Percentiles rank a stretch among this genome's conserved stretches.
Conservation (phyloP, 2,888 invertebrate species). For the Epinotia bilunana region DNA sequence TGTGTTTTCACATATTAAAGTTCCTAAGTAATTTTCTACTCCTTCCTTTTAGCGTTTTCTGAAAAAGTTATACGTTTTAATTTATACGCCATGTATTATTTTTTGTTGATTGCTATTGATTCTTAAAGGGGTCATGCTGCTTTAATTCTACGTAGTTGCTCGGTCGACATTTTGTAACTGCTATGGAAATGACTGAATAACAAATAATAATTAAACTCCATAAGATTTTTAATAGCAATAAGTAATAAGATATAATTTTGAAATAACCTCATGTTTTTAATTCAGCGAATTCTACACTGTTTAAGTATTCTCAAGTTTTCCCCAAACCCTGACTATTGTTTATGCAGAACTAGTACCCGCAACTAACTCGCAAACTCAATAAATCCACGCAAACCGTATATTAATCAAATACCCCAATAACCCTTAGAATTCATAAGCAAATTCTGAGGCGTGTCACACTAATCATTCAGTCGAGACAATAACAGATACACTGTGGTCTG, state of each 20-base stretch:
- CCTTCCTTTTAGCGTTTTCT: too few species aligned
- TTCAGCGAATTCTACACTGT: background rate
- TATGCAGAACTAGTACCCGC: constrained; percentile 10
- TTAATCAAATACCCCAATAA: constrained; percentile 43
- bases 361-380: constrained; percentile 20
- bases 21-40: background rate
- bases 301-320: background rate
- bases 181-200: too few species aligned
- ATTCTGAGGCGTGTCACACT: constrained; percentile 36
- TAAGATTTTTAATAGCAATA: too few species aligned
- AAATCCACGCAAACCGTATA: constrained; percentile 30
- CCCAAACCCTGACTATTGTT: background rate
- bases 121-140: too few species aligned
- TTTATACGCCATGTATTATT: too few species aligned
- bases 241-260: too few species aligned
- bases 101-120: too few species aligned
- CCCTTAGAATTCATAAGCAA: constrained; percentile 44
- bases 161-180: too few species aligned
- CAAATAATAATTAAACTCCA: too few species aligned
- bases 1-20: background rate
- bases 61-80: too few species aligned
- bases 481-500: constrained; percentile 29
- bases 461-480: constrained; percentile 36
- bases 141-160: too few species aligned
- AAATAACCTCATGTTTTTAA: too few species aligned